phyloP scores from a whole-genome alignment of 2,888 invertebrate species.

The Diaperis boleti region DNA sequence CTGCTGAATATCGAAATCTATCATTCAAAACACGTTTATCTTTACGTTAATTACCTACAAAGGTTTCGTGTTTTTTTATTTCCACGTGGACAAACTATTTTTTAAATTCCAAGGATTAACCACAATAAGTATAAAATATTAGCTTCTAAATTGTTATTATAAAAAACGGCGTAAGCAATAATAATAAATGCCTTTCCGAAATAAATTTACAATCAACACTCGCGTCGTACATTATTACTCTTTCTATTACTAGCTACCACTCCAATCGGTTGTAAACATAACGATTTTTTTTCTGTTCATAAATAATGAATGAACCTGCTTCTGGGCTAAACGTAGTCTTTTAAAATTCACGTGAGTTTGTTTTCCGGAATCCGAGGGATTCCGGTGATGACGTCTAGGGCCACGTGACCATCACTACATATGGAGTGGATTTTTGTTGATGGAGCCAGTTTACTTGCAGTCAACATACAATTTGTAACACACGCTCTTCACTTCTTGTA shows the following conservation, averaged over 20 bases:
- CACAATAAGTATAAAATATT: too few species aligned
- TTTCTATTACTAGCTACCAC: too few species aligned
- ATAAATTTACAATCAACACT: neutral
- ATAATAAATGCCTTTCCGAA: too few species aligned
- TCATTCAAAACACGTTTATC: too few species aligned
- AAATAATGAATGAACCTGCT: constrained; percentile 8
- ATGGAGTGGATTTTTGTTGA: constrained; percentile 27
- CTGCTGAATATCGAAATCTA: too few species aligned
- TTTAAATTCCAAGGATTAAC: too few species aligned
- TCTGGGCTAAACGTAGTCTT: constrained; percentile 5
- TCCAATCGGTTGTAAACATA: neutral
- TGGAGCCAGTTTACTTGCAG: constrained; percentile 30
- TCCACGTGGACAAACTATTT: too few species aligned
- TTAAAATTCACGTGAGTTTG: constrained; percentile 31
- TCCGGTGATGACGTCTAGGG: constrained; percentile 29
- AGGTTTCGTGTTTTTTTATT: too few species aligned
- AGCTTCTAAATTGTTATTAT: too few species aligned
- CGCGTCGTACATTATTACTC: too few species aligned
- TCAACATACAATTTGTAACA: constrained; percentile 3
- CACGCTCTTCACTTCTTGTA: constrained; percentile 1
- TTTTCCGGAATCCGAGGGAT: constrained; percentile 34
- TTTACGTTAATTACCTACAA: too few species aligned
- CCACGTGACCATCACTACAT: constrained; percentile 36
- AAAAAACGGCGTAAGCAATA: too few species aligned
- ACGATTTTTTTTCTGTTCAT: neutral